Evolutionary conservation across 2,888 invertebrate genomes (phyloP).

Genomic region (Morpho achilles): DNA sequence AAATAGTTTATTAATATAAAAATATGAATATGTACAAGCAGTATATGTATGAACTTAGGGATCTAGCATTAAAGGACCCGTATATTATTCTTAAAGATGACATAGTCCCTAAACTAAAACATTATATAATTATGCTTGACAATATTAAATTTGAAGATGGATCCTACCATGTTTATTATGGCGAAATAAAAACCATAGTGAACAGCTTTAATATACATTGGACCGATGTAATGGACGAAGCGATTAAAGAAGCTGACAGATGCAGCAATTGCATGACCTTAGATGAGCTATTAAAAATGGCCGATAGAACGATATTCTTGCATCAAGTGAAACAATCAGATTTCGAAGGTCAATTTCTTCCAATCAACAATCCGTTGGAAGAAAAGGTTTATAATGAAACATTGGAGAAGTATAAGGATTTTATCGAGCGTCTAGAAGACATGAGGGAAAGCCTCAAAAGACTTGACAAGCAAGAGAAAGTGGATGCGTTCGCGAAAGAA

Average conservation of each 20-base stretch:
- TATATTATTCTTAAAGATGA: conserved; percentile 41
- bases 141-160: conserved; percentile 41
- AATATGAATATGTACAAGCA: conserved; percentile 45
- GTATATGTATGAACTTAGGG: conserved; percentile 41
- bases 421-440: conserved; percentile 33
- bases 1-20: too few relatives aligned
- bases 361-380: conserved; percentile 36
- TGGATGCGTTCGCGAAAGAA: conserved; percentile 40
- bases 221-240: conserved; percentile 40
- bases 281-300: conserved; percentile 36
- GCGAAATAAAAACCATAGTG: conserved; percentile 45
- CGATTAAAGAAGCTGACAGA: conserved; percentile 40
- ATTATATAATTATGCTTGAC: conserved; percentile 38
- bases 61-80: conserved; percentile 35
- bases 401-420: conserved; percentile 30
- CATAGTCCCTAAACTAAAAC: conserved; percentile 38
- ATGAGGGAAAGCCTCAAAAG: conserved; percentile 34
- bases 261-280: conserved; percentile 32
- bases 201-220: conserved; percentile 44
- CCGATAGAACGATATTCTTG: conserved; percentile 39
- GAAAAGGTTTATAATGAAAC: conserved; percentile 40
- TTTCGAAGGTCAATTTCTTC: conserved; percentile 43
- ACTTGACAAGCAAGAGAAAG: conserved; percentile 38
- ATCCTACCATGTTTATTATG: conserved; percentile 46
- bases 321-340: conserved; percentile 38